These are phyloP conservation scores for Maccullochella peelii DNA, from an alignment of 2,113 vertebrate genomes.

Conservation along the genomic window DNA sequence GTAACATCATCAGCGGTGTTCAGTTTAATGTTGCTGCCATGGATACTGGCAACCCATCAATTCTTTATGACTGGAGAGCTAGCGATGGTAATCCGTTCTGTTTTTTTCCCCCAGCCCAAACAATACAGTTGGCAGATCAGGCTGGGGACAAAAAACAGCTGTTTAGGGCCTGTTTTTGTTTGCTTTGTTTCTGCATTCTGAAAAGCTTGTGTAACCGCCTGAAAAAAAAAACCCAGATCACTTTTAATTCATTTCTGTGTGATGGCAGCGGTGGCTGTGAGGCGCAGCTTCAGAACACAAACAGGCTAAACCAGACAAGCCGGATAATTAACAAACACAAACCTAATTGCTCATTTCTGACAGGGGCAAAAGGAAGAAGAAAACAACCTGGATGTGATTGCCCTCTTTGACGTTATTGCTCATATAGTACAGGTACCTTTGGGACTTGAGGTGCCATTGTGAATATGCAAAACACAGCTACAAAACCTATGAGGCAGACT, in stretches of 20 bases:
- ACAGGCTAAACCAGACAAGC: conserved; percentile 85
- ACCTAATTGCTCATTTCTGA: conserved; percentile 87
- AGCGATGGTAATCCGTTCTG: conserved; percentile 82
- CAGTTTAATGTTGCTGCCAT: conserved; percentile 86
- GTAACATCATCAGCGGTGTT: conserved; percentile 81
- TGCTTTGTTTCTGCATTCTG: conserved; percentile 76
- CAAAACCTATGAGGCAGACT: conserved; percentile 62
- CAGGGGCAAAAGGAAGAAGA: conserved; percentile 84
- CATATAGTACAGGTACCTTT: conserved; percentile 63
- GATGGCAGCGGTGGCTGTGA: conserved; percentile 81
- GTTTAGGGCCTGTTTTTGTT: conserved; percentile 82
- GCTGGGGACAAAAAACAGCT: conserved; percentile 79
- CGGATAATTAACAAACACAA: conserved; percentile 88
- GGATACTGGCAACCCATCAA: conserved; percentile 85
- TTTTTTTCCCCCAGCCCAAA: conserved; percentile 57
- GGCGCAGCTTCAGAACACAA: conserved; percentile 81
- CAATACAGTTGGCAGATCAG: conserved; percentile 81
- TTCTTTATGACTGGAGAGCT: conserved; percentile 82
- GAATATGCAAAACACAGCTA: conserved; percentile 64
- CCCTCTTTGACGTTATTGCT: conserved; percentile 75
- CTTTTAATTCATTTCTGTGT: conserved; percentile 82
- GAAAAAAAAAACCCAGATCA: conserved; percentile 79
- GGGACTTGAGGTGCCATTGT: conserved; percentile 72
- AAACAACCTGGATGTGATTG: conserved; percentile 83
- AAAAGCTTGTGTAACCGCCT: conserved; percentile 79